Base-by-base conservation (phyloP, 30 jellyfish, hydroid and myxozoan genomes). In the Pseudorhiza aurosa region DNA sequence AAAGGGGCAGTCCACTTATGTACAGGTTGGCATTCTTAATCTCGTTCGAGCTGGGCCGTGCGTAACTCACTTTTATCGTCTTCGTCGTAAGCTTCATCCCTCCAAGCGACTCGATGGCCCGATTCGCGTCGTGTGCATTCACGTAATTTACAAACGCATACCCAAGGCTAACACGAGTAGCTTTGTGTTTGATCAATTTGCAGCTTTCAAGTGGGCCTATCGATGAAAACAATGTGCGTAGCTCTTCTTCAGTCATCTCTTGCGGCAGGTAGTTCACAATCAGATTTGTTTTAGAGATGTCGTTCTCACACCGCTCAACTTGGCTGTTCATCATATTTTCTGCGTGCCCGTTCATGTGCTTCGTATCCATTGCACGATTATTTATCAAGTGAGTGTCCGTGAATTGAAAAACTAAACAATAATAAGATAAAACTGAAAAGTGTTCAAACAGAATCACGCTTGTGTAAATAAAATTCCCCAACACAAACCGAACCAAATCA, bases 21-120 rank as follows among this genome's bases (percentile, higher is more conserved):
- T 95, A 95, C 19, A 95, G 81, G 72, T 95, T 95, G 82, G 99
- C 99, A 81, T 95, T 90, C 68, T 95, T 95, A 81, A 95, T 95
- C 74, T 95, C 99, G 58, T 85, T 85, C 65, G 97, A 87, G 58
- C 99, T 95, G 55, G 99, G 99, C 25, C 99, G 97, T 27, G 99
- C 99, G 46, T 82, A 87, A 65, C 99, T 95, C 36, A 95, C 99
- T 78, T 95, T 95, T 58, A 95, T 95, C 57, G 97, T 89, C 67
- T 95, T 95, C 43, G 82, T 84, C 17, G 96, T 86, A 36, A 95
- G 87, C 89, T 85, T 95, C 97, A 95, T 95, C n/a, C 97, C 97
- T 28, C 92, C 90, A 43, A 95, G 87, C 59, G 97, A 70, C n/a
- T 87, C 97, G 64, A 95, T 89, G 25, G 99, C 99, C 74, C 95